phyloP scores from a whole-genome alignment of 2,113 vertebrate genomes.

The Uria aalge region DNA sequence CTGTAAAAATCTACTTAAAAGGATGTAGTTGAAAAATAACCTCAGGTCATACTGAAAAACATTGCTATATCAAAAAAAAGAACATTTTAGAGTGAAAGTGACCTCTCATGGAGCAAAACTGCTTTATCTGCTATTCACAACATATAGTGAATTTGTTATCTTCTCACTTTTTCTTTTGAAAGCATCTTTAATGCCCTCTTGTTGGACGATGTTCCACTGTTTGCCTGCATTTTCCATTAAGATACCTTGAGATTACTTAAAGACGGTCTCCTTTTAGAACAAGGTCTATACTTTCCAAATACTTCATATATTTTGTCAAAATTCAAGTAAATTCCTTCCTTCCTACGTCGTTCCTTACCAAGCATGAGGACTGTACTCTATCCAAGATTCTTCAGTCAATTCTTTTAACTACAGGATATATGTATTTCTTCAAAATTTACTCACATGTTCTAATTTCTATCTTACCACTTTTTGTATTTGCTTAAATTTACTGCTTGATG shows the following conservation, averaged over 20 bases:
- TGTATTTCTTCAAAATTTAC: background rate
- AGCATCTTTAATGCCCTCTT: background rate
- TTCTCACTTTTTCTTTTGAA: background rate
- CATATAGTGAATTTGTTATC: background rate
- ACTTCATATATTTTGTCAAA: constrained; percentile 11
- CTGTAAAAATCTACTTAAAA: background rate
- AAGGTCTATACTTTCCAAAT: background rate
- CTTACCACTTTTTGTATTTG: background rate
- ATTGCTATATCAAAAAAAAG: background rate
- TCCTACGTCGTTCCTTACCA: background rate
- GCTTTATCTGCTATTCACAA: background rate
- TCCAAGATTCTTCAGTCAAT: background rate
- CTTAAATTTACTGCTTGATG: background rate
- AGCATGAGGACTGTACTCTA: background rate
- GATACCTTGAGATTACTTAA: background rate
- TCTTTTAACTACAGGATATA: background rate
- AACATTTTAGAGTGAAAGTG: background rate
- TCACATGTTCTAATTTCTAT: background rate
- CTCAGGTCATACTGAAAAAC: background rate
- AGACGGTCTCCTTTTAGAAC: background rate
- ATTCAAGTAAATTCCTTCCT: constrained; percentile 41
- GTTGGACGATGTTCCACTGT: background rate
- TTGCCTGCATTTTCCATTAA: background rate
- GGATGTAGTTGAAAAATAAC: background rate
- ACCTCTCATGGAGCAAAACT: background rate